Evolutionary conservation across 30 jellyfish, hydroid and myxozoan genomes (phyloP).

Genomic region (Hydractinia echinata): DNA sequence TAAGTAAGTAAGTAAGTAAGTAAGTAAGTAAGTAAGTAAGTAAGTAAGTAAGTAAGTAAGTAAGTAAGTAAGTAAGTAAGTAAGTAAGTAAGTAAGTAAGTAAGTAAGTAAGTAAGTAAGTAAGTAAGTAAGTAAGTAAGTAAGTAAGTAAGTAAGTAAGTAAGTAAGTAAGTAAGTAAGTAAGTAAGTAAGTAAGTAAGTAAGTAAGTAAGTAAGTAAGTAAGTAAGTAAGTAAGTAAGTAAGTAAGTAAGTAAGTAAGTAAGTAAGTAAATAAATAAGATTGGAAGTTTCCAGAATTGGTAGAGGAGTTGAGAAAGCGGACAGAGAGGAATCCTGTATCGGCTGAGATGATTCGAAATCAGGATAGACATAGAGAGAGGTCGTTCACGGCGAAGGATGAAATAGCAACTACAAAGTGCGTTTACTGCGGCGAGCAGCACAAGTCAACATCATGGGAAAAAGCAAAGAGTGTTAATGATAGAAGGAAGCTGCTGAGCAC

Average conservation of each 20-base stretch:
- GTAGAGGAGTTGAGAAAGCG: too few relatives aligned
- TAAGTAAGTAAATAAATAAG: neutral
- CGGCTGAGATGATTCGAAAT: too few relatives aligned
- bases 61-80: slow-evolving; percentile 32
- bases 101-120: slow-evolving; percentile 32
- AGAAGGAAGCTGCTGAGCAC: too few relatives aligned
- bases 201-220: slow-evolving; percentile 9
- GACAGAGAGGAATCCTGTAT: too few relatives aligned
- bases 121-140: slow-evolving; percentile 25
- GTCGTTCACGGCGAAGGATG: too few relatives aligned
- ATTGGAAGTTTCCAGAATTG: too few relatives aligned
- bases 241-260: slow-evolving; percentile 3
- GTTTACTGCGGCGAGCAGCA: too few relatives aligned
- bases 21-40: slow-evolving; percentile 29
- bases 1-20: slow-evolving; percentile 32
- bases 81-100: slow-evolving; percentile 32
- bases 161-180: slow-evolving; percentile 9
- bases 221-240: slow-evolving; percentile 9
- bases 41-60: slow-evolving; percentile 25
- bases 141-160: neutral
- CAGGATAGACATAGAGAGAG: too few relatives aligned
- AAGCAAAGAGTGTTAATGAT: too few relatives aligned
- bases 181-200: slow-evolving; percentile 9
- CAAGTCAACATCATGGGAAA: too few relatives aligned
- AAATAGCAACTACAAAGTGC: too few relatives aligned